Evolutionary conservation across 2,888 invertebrate species (phyloP).

Genomic region (Apoda limacodes): DNA sequence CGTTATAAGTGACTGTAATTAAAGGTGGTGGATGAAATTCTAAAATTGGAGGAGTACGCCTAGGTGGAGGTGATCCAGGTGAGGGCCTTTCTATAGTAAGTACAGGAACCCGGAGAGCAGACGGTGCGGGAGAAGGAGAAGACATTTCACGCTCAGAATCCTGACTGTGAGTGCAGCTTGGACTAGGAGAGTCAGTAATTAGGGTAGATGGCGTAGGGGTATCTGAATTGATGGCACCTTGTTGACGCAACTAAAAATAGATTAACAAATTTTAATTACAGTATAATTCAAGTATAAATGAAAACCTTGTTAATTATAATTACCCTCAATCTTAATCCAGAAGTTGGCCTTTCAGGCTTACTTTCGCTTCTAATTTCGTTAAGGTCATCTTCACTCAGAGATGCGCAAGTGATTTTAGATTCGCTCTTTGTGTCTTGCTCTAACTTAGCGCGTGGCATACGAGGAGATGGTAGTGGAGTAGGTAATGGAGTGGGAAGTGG

Average conservation of each 20-base stretch:
- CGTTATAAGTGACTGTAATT: conserved; percentile 81
- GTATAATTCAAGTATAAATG: no score
- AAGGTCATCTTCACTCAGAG: conserved; percentile 57
- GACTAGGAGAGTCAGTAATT: conserved; percentile 58
- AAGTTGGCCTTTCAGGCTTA: conserved; percentile 39
- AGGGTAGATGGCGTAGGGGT: conserved; percentile 59
- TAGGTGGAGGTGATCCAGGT: conserved; percentile 73
- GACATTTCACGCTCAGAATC: conserved; percentile 57
- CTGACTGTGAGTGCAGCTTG: conserved; percentile 56
- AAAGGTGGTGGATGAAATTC: conserved; percentile 76
- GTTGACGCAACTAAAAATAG: conserved; percentile 58
- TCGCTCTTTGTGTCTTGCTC: conserved; percentile 40
- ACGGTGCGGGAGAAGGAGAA: conserved; percentile 55
- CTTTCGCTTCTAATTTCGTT: conserved; percentile 48
- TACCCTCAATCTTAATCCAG: conserved; percentile 50
- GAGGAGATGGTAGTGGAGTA: conserved; percentile 71
- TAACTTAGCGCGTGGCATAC: conserved; percentile 49
- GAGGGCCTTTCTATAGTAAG: conserved; percentile 77
- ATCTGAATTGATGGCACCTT: conserved; percentile 52
- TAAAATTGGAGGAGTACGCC: conserved; percentile 73
- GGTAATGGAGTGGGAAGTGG: conserved; percentile 73
- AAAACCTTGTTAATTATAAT: conserved; percentile 9
- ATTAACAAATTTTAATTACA: no score
- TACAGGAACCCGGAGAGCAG: conserved; percentile 71
- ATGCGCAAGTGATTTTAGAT: conserved; percentile 34